Evolutionary conservation across 2,888 invertebrate species (phyloP).

Genomic region (Agriopis aurantiaria): DNA sequence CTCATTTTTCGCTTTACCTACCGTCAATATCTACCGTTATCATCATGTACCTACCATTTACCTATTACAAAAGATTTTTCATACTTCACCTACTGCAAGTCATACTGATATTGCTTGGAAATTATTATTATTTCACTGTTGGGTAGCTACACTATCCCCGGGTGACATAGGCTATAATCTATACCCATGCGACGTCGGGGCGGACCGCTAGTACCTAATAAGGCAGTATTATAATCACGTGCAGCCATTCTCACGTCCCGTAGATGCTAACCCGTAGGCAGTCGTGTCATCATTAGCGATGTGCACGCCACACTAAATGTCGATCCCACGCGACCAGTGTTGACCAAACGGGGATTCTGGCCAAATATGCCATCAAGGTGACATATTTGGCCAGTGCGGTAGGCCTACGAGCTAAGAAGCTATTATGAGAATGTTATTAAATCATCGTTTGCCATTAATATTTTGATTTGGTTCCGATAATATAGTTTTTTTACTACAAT

Average conservation of each 20-base stretch:
- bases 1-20: too few species aligned
- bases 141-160: too few species aligned
- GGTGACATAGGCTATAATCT: too few species aligned
- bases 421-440: conserved; percentile 16
- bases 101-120: too few species aligned
- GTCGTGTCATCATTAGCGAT: conserved; percentile 27
- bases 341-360: conserved; percentile 12
- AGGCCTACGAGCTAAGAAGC: conserved; percentile 22
- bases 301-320: conserved; percentile 29
- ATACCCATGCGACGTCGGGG: too few species aligned
- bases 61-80: too few species aligned
- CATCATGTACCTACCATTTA: too few species aligned
- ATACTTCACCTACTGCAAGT: too few species aligned
- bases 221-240: conserved; percentile 2
- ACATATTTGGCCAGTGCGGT: conserved; percentile 4
- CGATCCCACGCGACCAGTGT: conserved; percentile 32
- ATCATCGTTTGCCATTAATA: conserved; percentile 8
- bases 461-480: conserved; percentile 15
- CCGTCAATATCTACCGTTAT: too few species aligned
- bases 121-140: too few species aligned
- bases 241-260: conserved; percentile 16
- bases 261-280: conserved; percentile 18
- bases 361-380: conserved; percentile 19
- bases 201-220: not conserved
- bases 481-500: conserved; percentile 1